Evolutionary conservation across 2,797 vertebrate species (phyloP).

Genomic region (Ceryle rudis): DNA sequence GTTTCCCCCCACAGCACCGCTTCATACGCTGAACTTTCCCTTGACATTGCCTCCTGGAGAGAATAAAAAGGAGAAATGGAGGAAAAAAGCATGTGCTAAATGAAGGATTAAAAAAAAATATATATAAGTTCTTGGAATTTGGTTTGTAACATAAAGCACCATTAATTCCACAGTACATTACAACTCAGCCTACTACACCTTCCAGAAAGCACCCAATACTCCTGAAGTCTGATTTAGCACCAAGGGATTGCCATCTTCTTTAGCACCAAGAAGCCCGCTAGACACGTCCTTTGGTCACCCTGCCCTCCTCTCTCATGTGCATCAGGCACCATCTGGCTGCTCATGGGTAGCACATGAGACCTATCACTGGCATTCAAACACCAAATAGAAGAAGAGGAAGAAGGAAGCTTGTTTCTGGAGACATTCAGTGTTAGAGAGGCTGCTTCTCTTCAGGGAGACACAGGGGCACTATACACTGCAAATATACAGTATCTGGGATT

Average conservation of each 20-base stretch:
- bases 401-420: conserved; percentile 5
- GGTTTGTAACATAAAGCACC: conserved; percentile 69
- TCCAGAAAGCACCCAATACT: conserved; percentile 54
- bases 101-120: neutral
- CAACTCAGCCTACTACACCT: conserved; percentile 2
- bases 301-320: neutral
- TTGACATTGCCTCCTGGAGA: neutral
- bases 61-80: neutral
- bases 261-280: conserved; percentile 68
- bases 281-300: neutral
- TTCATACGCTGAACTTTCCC: neutral
- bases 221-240: conserved; percentile 66
- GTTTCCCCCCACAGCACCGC: neutral
- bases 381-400: conserved; percentile 21
- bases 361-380: neutral
- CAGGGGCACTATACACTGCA: neutral
- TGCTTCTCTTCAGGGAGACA: conserved; percentile 6
- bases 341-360: neutral
- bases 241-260: conserved; percentile 44
- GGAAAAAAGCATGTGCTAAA: neutral
- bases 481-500: neutral
- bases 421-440: conserved; percentile 17
- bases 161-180: conserved; percentile 64
- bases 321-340: neutral
- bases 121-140: conserved; percentile 32